Base-by-base conservation (phyloP, 2,797 vertebrate genomes). In the Coranthus polyacanthus region DNA sequence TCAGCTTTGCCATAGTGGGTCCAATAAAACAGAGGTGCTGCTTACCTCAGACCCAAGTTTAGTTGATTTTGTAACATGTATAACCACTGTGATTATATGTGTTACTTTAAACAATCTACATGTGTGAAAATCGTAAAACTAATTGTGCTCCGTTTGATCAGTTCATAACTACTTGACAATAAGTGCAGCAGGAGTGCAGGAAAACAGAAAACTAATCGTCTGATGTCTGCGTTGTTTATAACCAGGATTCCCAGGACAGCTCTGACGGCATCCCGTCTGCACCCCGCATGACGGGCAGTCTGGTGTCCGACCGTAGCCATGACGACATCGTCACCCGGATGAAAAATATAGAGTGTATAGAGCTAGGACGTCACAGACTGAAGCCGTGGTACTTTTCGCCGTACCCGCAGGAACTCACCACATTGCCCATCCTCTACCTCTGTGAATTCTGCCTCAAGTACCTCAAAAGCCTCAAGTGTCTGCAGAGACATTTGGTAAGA, bases 391-490 rank as follows among this genome's bases (percentile, higher is more conserved):
- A 99, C 93, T 99, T 99, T 88, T 97, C 96, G 0, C 97, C 97
- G 0, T 98, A 98, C 92, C 97, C 97, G 0, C 97, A 98, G 88
- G 97, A 99, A 79, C 95, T 99, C 18, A 98, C 97, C 39, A 65
- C 95, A 0, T 59, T 99, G 55, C 97, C 97, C 1, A 96, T 99
- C 65, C 96, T 99, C 87, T 99, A 98, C 92, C 94, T 99, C 89
- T 99, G 97, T 83, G 97, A 99, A 91, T 99, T 99, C 92, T 99
- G 97, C 89, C 96, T 99, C 87, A 99, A 99, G 87, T 99, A 97
- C 57, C 95, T 97, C 63, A 98, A 97, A 79, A 98, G 97, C 87
- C 96, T 99, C 46, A 98, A 97, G 80, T 99, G 97, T 95, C 94
- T 98, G 2, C 97, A 99, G 92, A 92, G 97, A 53, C 97, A 98